These are phyloP conservation scores for Orthonevra nobilis DNA, from an alignment of 2,888 invertebrate species.

Conservation along the genomic window DNA sequence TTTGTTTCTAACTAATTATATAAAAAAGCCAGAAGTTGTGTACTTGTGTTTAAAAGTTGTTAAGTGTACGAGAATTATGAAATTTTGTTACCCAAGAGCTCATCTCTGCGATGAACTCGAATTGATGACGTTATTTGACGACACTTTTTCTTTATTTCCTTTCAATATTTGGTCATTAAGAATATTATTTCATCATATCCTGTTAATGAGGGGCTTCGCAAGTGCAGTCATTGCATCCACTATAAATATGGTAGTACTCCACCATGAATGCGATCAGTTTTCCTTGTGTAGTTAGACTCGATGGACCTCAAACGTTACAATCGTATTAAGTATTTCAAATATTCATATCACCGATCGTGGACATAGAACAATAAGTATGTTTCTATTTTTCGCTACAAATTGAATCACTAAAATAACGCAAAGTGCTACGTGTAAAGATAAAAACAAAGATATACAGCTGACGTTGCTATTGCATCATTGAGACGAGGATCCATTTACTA, in stretches of 20 bases:
- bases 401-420: too few species aligned
- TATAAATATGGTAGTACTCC: neutral
- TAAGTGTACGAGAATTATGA: slow-evolving; percentile 7
- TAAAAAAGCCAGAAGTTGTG: neutral
- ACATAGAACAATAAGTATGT: slow-evolving; percentile 6
- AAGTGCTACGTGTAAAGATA: too few species aligned
- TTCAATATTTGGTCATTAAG: neutral
- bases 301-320: slow-evolving; percentile 14
- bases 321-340: slow-evolving; percentile 6
- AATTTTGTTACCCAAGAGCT: slow-evolving; percentile 28
- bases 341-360: neutral
- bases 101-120: neutral
- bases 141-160: neutral
- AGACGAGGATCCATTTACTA: too few species aligned
- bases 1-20: too few species aligned
- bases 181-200: slow-evolving; percentile 6
- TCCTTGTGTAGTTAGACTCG: neutral
- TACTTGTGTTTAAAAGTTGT: too few species aligned
- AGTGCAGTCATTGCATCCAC: neutral
- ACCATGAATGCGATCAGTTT: neutral
- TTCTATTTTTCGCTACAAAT: neutral
- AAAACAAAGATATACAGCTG: too few species aligned
- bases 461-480: neutral
- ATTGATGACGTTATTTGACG: slow-evolving; percentile 34
- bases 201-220: slow-evolving; percentile 19